phyloP scores from a whole-genome alignment of 1,140 invertebrate genomes.

The Phortica variegata region DNA sequence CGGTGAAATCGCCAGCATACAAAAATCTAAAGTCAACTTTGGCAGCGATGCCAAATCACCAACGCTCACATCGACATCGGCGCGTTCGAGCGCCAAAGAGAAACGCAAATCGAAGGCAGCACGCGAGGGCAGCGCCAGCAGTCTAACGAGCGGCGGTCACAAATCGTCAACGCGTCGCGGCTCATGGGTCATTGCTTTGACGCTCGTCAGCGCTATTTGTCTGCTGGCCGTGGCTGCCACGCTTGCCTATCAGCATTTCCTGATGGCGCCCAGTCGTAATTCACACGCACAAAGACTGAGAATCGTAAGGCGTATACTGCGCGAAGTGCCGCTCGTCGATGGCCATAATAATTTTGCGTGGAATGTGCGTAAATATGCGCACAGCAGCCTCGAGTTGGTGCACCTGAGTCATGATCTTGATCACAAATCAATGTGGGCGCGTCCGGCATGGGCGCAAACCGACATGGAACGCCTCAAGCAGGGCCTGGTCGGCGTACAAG shows the following conservation, averaged over 20 bases:
- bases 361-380: constrained; percentile 78
- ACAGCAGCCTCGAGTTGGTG: constrained; percentile 77
- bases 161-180: constrained; percentile 28
- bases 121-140: too few relatives aligned
- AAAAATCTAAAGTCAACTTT: constrained; percentile 50
- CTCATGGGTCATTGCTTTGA: constrained; percentile 43
- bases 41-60: constrained; percentile 25
- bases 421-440: constrained; percentile 75
- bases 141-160: constrained; percentile 26
- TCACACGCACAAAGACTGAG: constrained; percentile 63
- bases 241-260: constrained; percentile 49
- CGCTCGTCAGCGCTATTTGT: constrained; percentile 43
- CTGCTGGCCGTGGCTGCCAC: constrained; percentile 45
- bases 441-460: constrained; percentile 81
- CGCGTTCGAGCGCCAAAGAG: neutral
- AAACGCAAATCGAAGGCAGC: neutral
- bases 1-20: constrained; percentile 47
- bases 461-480: constrained; percentile 80
- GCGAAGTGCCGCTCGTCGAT: constrained; percentile 64
- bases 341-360: constrained; percentile 89
- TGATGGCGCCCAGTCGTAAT: constrained; percentile 59
- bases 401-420: constrained; percentile 75
- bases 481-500: constrained; percentile 81
- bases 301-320: constrained; percentile 62
- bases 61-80: neutral